Percentiles rank a stretch among this genome's conserved stretches.
These are phyloP conservation scores for Panopea generosa DNA, from an alignment of 2,888 invertebrate genomes.

Conservation along the genomic window DNA sequence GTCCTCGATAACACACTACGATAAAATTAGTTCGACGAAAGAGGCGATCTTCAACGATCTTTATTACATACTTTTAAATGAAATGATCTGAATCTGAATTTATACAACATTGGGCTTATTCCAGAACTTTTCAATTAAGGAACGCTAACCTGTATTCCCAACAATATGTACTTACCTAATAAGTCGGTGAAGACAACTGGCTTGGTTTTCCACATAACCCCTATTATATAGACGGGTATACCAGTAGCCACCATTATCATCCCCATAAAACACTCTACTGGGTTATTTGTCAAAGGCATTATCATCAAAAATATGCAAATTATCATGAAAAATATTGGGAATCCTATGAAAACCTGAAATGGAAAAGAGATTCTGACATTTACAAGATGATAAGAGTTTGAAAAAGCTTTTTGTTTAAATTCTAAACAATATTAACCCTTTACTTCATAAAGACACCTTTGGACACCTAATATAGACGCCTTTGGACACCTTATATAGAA, in stretches of 20 bases:
- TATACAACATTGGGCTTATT: no score
- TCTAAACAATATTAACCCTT: no score
- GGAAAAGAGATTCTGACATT: background rate
- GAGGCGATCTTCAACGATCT: no score
- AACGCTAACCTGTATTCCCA: no score
- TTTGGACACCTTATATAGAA: no score
- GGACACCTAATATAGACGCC: no score
- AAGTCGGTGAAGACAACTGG: conserved; percentile 70
- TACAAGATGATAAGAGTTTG: background rate
- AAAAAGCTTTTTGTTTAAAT: background rate
- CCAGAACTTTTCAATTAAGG: no score
- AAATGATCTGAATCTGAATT: no score
- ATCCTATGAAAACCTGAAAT: conserved; percentile 79
- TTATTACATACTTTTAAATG: no score
- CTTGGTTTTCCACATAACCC: conserved; percentile 85
- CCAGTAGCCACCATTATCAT: conserved; percentile 80
- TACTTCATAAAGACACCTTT: no score
- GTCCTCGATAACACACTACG: no score
- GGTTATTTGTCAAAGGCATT: conserved; percentile 80
- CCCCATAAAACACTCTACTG: conserved; percentile 82
- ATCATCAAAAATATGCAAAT: conserved; percentile 81
- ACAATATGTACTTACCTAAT: conserved; percentile 68
- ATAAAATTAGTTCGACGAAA: no score
- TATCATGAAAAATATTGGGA: conserved; percentile 82
- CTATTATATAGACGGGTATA: conserved; percentile 92